A percentile compares a stretch with the other conserved stretches of the same genome.
phyloP scores from a whole-genome alignment of 2,888 invertebrate genomes.

The Operophtera brumata region DNA sequence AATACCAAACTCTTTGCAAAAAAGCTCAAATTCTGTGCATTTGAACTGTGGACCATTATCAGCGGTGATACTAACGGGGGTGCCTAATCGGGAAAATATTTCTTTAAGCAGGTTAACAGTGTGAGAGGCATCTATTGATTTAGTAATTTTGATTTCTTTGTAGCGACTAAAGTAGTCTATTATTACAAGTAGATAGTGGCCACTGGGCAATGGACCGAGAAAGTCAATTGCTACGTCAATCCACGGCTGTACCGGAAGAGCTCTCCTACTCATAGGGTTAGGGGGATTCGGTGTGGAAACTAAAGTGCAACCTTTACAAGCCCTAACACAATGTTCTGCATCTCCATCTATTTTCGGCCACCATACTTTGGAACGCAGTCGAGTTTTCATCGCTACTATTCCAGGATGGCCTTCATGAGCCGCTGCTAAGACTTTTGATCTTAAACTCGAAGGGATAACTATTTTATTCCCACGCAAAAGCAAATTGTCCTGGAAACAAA shows the following conservation, averaged over 20 bases:
- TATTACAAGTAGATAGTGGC: slow-evolving; percentile 27
- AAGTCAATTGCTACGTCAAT: slow-evolving; percentile 29
- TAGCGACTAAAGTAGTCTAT: slow-evolving; percentile 33
- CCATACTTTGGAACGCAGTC: slow-evolving; percentile 50
- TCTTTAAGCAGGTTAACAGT: no score
- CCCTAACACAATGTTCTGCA: slow-evolving; percentile 22
- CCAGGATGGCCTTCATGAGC: slow-evolving; percentile 51
- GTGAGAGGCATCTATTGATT: slow-evolving; percentile 15
- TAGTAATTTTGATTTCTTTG: slow-evolving; percentile 28
- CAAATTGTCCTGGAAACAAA: slow-evolving; percentile 39
- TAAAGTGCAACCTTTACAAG: slow-evolving; percentile 31
- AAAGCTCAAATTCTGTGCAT: slow-evolving; percentile 29
- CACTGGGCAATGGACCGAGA: slow-evolving; percentile 30
- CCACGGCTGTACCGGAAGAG: slow-evolving; percentile 25
- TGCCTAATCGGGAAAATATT: slow-evolving; percentile 32
- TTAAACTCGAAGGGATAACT: slow-evolving; percentile 24
- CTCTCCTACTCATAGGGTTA: slow-evolving; percentile 19
- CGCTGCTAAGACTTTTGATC: slow-evolving; percentile 24
- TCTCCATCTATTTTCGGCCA: slow-evolving; percentile 48
- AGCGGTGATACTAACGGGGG: slow-evolving; percentile 32
- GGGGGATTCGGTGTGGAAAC: slow-evolving; percentile 29
- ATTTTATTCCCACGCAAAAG: slow-evolving; percentile 29
- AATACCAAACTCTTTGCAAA: no score
- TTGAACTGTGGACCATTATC: slow-evolving; percentile 36
- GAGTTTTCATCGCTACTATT: no score